Conservation (phyloP, 2,113 vertebrate genomes). For the Porphyrio hochstetteri region DNA sequence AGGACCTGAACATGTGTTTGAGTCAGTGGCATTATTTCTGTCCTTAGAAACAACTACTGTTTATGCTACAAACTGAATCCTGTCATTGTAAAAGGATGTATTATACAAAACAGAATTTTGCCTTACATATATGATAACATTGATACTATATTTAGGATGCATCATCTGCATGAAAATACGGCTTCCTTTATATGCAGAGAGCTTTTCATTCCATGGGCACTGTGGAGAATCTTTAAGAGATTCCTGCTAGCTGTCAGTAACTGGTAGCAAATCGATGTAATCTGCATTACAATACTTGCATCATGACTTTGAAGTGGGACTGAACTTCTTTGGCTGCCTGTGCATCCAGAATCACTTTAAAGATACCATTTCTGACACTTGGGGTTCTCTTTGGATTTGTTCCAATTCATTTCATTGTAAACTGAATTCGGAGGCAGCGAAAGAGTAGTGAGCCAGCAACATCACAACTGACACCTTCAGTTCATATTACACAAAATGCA, state of each 20-base stretch:
- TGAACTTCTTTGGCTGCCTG: neutral
- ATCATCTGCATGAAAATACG: slow-evolving; percentile 16
- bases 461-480: neutral
- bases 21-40: neutral
- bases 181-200: neutral
- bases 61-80: neutral
- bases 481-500: neutral
- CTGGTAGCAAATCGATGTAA: slow-evolving; percentile 40
- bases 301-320: slow-evolving; percentile 37
- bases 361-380: slow-evolving; percentile 12
- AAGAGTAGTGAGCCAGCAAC: neutral
- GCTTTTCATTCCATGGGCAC: neutral
- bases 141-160: neutral
- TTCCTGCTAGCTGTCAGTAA: slow-evolving; percentile 41
- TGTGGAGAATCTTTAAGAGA: slow-evolving; percentile 28
- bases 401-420: neutral
- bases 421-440: neutral
- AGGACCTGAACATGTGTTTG: neutral
- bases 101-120: neutral
- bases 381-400: slow-evolving; percentile 6
- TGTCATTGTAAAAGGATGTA: neutral
- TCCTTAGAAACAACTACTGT: neutral
- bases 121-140: neutral
- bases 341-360: slow-evolving; percentile 30
- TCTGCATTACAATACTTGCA: slow-evolving; percentile 52